Conservation (phyloP, 2,113 vertebrate genomes). For the Pogona vitticeps region DNA sequence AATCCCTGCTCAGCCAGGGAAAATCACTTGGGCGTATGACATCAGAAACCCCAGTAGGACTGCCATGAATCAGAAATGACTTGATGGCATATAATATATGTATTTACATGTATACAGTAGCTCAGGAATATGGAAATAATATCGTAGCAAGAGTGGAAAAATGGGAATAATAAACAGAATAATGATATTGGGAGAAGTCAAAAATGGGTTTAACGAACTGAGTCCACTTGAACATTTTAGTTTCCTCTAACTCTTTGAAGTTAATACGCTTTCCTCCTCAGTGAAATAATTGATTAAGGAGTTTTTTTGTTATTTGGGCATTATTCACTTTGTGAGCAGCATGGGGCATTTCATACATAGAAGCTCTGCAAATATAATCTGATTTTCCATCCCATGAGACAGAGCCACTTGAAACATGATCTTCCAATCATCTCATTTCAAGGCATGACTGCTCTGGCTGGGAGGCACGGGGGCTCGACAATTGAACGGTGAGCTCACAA, state of each 20-base stretch:
- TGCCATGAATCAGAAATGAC: too few relatives aligned
- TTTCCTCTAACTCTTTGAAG: conserved; percentile 26
- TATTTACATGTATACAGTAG: background rate
- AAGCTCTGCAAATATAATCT: conserved; percentile 55
- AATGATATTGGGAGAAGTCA: background rate
- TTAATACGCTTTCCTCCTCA: conserved; percentile 8
- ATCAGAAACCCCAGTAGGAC: too few relatives aligned
- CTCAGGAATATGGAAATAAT: background rate
- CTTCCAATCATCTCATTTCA: conserved; percentile 32
- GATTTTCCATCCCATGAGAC: conserved; percentile 45
- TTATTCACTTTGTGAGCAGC: conserved; percentile 52
- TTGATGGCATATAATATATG: too few relatives aligned
- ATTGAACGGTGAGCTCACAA: conserved; percentile 32
- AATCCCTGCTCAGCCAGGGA: too few relatives aligned
- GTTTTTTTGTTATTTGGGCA: conserved; percentile 44
- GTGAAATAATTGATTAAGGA: conserved; percentile 51
- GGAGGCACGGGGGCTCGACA: rapidly evolving
- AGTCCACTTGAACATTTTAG: conserved; percentile 2
- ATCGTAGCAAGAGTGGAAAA: background rate
- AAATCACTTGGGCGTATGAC: too few relatives aligned
- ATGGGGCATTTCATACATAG: conserved; percentile 53
- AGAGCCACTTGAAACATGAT: conserved; percentile 23
- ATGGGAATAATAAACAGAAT: background rate
- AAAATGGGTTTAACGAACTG: conserved; percentile 27
- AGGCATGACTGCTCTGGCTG: background rate